phyloP scores from a whole-genome alignment of 1,140 invertebrate species.

The Psilanteris sp. region DNA sequence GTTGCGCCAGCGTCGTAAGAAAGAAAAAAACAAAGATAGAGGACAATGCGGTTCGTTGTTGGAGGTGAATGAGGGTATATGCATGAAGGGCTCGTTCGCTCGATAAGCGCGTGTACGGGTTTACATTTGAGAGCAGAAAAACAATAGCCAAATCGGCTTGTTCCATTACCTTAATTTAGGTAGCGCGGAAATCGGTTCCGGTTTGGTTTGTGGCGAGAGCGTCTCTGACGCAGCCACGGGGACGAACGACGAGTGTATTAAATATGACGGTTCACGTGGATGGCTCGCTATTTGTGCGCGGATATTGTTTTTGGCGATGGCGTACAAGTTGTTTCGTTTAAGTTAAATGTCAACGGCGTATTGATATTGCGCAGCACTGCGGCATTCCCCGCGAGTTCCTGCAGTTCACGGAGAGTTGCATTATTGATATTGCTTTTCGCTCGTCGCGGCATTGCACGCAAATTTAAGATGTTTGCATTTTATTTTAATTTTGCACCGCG shows the following conservation, averaged over 20 bases:
- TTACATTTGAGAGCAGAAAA: constrained; percentile 43
- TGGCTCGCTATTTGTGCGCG: neutral
- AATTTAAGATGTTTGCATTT: too few relatives aligned
- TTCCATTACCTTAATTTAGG: constrained; percentile 62
- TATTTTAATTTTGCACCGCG: too few relatives aligned
- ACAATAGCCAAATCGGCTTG: constrained; percentile 41
- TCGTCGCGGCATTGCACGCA: too few relatives aligned
- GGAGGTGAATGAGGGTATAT: constrained; percentile 60
- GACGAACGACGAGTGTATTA: constrained; percentile 11
- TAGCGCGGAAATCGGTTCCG: constrained; percentile 38
- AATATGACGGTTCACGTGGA: constrained; percentile 16
- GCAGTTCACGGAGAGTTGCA: too few relatives aligned
- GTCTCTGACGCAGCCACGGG: constrained; percentile 8
- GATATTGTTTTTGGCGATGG: constrained; percentile 27
- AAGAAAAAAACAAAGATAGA: constrained; percentile 52
- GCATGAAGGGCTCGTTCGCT: constrained; percentile 48
- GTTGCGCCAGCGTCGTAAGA: constrained; percentile 61
- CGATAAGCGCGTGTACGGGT: constrained; percentile 49
- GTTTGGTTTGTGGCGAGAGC: constrained; percentile 4
- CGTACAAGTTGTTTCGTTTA: constrained; percentile 3
- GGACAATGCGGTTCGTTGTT: constrained; percentile 61
- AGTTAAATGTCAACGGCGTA: neutral
- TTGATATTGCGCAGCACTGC: neutral
- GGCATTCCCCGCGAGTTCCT: too few relatives aligned
- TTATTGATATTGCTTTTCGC: too few relatives aligned